phyloP scores from a whole-genome alignment of 2,797 vertebrate genomes.

The Scolopax rusticola region DNA sequence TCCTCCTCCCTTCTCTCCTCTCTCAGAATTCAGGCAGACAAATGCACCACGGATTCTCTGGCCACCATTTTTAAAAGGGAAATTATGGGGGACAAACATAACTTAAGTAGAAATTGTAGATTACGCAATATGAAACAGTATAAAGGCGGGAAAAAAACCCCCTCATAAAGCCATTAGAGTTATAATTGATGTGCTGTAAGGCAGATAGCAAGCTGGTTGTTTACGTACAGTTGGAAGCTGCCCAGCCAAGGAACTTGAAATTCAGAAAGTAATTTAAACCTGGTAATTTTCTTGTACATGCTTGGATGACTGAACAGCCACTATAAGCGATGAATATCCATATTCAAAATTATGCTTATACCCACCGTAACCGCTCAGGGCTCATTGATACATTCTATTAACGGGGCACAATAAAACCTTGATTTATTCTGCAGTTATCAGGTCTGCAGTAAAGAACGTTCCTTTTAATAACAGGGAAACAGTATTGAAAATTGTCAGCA shows the following conservation, averaged over 20 bases:
- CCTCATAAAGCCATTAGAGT: neutral
- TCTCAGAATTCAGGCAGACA: neutral
- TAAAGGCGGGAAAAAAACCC: neutral
- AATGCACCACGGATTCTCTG: neutral
- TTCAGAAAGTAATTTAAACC: slow-evolving; percentile 16
- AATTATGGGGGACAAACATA: neutral
- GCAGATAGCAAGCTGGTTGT: neutral
- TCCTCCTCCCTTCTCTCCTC: accelerated
- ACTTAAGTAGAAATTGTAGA: slow-evolving; percentile 11
- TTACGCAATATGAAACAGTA: neutral
- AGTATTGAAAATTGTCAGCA: neutral
- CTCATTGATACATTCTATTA: slow-evolving; percentile 18
- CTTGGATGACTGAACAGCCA: neutral
- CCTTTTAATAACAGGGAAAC: neutral
- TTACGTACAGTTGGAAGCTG: neutral
- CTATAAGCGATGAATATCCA: neutral
- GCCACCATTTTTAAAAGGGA: neutral
- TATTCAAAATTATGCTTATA: neutral
- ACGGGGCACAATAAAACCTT: neutral
- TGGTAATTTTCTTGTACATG: neutral
- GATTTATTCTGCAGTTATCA: neutral
- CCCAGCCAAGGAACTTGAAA: slow-evolving; percentile 7
- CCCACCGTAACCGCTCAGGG: neutral
- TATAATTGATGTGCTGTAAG: neutral
- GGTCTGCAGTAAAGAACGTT: neutral